Evolutionary conservation across 2,797 vertebrate species (phyloP).

Genomic region (Bovichtus diacanthus): DNA sequence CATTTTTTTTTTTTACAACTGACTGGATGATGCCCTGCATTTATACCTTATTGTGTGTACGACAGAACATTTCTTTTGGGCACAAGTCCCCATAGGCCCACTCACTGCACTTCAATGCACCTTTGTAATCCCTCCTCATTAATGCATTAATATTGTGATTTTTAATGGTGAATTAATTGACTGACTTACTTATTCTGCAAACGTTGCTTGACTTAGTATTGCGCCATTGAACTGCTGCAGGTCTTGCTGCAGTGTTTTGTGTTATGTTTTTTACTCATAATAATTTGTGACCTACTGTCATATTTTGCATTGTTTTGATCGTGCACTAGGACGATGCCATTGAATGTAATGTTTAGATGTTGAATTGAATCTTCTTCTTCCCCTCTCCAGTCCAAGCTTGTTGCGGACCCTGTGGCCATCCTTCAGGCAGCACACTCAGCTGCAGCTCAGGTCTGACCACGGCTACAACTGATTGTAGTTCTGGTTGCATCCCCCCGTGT

Average conservation of each 20-base stretch:
- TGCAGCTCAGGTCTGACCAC: conserved; percentile 86
- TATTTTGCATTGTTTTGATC: not conserved
- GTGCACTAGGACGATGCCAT: not conserved
- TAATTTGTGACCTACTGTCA: not conserved
- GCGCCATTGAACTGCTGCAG: not conserved
- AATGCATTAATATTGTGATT: conserved; percentile 33
- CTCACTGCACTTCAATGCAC: conserved; percentile 26
- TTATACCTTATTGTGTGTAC: conserved; percentile 16
- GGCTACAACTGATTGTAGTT: conserved; percentile 45
- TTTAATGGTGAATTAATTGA: conserved; percentile 22
- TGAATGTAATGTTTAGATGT: conserved; percentile 2
- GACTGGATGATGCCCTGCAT: conserved; percentile 21
- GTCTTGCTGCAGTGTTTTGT: conserved; percentile 4
- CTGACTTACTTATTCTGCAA: conserved; percentile 3
- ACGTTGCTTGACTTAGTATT: not conserved
- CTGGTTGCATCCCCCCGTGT: conserved; percentile 25
- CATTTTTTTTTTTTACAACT: conserved; percentile 14
- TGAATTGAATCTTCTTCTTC: conserved; percentile 43
- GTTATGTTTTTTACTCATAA: not conserved
- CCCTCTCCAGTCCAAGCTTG: conserved; percentile 78
- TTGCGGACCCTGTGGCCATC: conserved; percentile 84
- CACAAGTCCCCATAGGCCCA: not conserved
- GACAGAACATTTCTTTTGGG: conserved; percentile 22
- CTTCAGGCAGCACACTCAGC: conserved; percentile 83
- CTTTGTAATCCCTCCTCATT: conserved; percentile 47